Conservation (phyloP, 2,888 invertebrate species). For the Agonopterix heracliana region DNA sequence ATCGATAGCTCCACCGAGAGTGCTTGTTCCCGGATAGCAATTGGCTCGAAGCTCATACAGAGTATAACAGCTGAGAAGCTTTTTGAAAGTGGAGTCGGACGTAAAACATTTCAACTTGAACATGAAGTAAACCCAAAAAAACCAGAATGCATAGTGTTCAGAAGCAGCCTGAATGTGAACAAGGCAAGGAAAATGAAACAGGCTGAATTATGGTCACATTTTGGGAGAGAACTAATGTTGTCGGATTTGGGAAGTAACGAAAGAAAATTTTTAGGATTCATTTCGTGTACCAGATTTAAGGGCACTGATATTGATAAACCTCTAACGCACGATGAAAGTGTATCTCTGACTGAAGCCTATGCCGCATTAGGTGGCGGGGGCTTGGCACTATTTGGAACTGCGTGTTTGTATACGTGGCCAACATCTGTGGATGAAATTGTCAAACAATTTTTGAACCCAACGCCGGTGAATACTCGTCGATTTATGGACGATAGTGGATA, state of each 20-base stretch:
- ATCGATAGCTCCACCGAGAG: slow-evolving; percentile 81
- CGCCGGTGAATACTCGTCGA: slow-evolving; percentile 80
- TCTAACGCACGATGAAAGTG: slow-evolving; percentile 81
- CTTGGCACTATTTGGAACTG: slow-evolving; percentile 92
- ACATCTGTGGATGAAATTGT: slow-evolving; percentile 80
- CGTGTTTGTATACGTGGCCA: slow-evolving; percentile 94
- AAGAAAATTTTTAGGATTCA: slow-evolving; percentile 91
- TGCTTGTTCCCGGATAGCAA: slow-evolving; percentile 84
- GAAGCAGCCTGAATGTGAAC: slow-evolving; percentile 81
- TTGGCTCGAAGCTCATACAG: slow-evolving; percentile 89
- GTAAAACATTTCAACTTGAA: slow-evolving; percentile 89
- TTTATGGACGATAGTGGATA: slow-evolving; percentile 96
- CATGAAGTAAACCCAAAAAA: slow-evolving; percentile 74
- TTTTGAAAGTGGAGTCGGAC: slow-evolving; percentile 83
- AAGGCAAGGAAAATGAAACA: slow-evolving; percentile 84
- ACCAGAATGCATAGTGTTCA: slow-evolving; percentile 83
- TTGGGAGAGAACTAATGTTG: slow-evolving; percentile 90
- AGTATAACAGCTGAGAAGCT: slow-evolving; percentile 92
- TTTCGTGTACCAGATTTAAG: slow-evolving; percentile 89
- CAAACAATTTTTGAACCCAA: slow-evolving; percentile 61
- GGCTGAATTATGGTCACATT: slow-evolving; percentile 88
- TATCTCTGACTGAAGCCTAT: slow-evolving; percentile 84
- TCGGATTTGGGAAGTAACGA: slow-evolving; percentile 78
- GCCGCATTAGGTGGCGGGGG: slow-evolving; percentile 96
- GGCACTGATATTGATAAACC: slow-evolving; percentile 78